Percentiles rank a stretch among this genome's conserved stretches.
Evolutionary conservation across 1,140 invertebrate species (phyloP).

Genomic region (Diabrotica undecimpunctata): DNA sequence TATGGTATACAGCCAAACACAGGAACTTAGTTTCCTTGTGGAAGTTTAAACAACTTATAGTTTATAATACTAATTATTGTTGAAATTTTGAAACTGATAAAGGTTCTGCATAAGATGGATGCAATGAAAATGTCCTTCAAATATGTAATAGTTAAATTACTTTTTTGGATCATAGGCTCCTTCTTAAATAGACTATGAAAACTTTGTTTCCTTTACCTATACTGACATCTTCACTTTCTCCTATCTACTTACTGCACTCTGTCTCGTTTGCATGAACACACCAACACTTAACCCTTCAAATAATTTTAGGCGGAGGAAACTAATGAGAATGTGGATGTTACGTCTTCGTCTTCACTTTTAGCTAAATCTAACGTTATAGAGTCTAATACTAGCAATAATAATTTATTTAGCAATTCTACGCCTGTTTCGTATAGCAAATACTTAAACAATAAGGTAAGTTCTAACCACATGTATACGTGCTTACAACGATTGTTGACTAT

Average conservation of each 20-base stretch:
- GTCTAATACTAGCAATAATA: conserved; percentile 31
- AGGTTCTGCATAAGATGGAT: too few species aligned
- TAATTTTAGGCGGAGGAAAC: conserved; percentile 11
- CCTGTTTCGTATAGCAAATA: conserved; percentile 35
- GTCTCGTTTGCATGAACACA: conserved; percentile 27
- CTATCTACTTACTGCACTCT: conserved; percentile 7
- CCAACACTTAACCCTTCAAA: neutral
- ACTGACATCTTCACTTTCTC: neutral
- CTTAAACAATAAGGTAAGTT: conserved; percentile 35
- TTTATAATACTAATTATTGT: too few species aligned
- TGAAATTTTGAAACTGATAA: too few species aligned
- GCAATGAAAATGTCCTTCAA: too few species aligned
- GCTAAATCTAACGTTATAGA: conserved; percentile 20
- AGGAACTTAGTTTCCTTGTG: too few species aligned
- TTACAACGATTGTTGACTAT: neutral
- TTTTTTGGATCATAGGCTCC: too few species aligned
- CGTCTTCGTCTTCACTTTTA: conserved; percentile 6
- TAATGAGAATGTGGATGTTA: conserved; percentile 17
- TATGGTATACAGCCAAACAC: too few species aligned
- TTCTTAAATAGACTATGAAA: neutral
- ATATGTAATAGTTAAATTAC: too few species aligned
- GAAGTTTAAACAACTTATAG: too few species aligned
- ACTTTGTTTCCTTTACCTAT: neutral
- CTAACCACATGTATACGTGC: neutral
- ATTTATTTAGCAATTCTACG: conserved; percentile 27